Evolutionary conservation across 2,888 invertebrate species (phyloP).

Genomic region (Amphiduros pacificus): DNA sequence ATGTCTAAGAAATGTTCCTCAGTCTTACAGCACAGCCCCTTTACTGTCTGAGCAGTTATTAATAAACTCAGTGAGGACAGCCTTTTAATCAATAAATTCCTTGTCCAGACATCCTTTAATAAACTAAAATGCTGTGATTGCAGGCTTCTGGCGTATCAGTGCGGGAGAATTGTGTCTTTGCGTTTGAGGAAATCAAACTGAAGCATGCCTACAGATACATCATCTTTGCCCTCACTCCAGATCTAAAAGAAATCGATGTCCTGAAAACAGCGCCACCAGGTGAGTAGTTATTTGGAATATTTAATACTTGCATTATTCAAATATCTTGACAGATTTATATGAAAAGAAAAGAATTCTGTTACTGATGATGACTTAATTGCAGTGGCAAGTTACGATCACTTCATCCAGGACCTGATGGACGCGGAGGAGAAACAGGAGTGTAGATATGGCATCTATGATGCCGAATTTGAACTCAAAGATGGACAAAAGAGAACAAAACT

Average conservation of each 20-base stretch:
- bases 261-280: slow-evolving; percentile 26
- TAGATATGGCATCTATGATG: slow-evolving; percentile 95
- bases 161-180: slow-evolving; percentile 90
- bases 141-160: slow-evolving; percentile 91
- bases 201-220: slow-evolving; percentile 94
- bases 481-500: slow-evolving; percentile 44
- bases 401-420: slow-evolving; percentile 81
- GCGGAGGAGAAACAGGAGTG: slow-evolving; percentile 83
- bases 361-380: slow-evolving; percentile 10
- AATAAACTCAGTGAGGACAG: no score
- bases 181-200: slow-evolving; percentile 96
- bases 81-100: no score
- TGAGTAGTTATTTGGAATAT: slow-evolving; percentile 10
- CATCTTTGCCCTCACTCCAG: slow-evolving; percentile 93
- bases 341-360: no score
- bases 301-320: neutral
- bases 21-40: no score
- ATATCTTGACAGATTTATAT: no score
- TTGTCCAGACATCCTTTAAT: no score
- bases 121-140: no score
- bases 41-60: no score
- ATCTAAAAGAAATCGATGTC: slow-evolving; percentile 78
- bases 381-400: slow-evolving; percentile 85
- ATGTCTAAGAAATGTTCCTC: no score
- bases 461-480: slow-evolving; percentile 85